A percentile compares a stretch with the other conserved stretches of the same genome.
phyloP scores from a whole-genome alignment of 1,140 invertebrate genomes.

The Oedothorax gibbosus region DNA sequence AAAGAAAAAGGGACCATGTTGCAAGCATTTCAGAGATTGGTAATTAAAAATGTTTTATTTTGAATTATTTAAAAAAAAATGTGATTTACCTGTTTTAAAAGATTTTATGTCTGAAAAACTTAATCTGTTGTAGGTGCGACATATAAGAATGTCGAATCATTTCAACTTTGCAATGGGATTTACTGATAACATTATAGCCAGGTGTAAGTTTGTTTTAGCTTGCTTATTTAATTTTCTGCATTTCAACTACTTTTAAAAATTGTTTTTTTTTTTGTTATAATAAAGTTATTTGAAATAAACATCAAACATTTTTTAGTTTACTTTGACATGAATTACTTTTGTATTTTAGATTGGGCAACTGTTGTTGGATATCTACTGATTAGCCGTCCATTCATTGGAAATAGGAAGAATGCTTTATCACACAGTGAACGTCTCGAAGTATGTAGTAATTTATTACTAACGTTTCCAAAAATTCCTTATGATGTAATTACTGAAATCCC shows the following conservation, averaged over 20 bases:
- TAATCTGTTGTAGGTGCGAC: slow-evolving; percentile 73
- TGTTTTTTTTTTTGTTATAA: slow-evolving; percentile 23
- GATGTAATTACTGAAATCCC: no score
- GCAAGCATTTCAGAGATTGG: slow-evolving; percentile 60
- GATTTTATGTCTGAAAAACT: not conserved
- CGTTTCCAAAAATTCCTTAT: not conserved
- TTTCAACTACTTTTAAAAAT: not conserved
- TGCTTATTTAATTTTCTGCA: not conserved
- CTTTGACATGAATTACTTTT: not conserved
- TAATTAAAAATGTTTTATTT: slow-evolving; percentile 11
- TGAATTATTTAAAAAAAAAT: not conserved
- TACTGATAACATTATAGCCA: slow-evolving; percentile 95
- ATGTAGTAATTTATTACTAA: slow-evolving; percentile 55
- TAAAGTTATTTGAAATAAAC: not conserved
- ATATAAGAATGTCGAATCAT: slow-evolving; percentile 88
- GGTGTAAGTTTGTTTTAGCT: slow-evolving; percentile 79
- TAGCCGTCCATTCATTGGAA: slow-evolving; percentile 89
- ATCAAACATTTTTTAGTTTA: no score
- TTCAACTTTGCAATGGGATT: slow-evolving; percentile 95
- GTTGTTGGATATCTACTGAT: slow-evolving; percentile 96
- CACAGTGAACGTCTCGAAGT: slow-evolving; percentile 80
- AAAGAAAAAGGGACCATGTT: slow-evolving; percentile 90
- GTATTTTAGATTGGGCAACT: slow-evolving; percentile 86
- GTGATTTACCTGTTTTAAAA: not conserved
- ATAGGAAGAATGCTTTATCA: slow-evolving; percentile 70